phyloP scores from a whole-genome alignment of 1,140 invertebrate species.

The Drosophila sechellia region DNA sequence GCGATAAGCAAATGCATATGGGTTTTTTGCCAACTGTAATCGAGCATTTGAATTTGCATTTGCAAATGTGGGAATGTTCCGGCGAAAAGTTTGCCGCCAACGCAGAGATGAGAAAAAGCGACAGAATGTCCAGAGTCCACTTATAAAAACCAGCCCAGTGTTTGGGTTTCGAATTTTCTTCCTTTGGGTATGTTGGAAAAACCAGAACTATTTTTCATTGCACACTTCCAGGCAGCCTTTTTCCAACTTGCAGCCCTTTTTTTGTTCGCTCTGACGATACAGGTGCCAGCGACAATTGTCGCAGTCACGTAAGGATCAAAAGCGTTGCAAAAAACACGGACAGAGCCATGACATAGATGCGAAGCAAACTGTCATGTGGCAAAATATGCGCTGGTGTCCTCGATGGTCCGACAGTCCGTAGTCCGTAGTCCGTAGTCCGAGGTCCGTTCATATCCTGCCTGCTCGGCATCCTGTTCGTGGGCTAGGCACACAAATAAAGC shows the following conservation, averaged over 20 bases:
- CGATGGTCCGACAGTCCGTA: constrained; percentile 9
- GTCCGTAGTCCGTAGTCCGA: constrained; percentile 20
- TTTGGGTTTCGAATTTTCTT: neutral
- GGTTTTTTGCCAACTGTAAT: constrained; percentile 53
- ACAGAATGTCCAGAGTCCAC: constrained; percentile 22
- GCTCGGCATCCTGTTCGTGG: constrained; percentile 53
- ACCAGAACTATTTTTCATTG: neutral
- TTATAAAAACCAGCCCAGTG: neutral
- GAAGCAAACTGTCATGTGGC: constrained; percentile 56
- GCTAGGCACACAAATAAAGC: constrained; percentile 56
- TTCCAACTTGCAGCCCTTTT: too few species aligned
- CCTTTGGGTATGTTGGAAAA: neutral
- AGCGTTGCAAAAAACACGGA: constrained; percentile 34
- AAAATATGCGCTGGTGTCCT: constrained; percentile 49
- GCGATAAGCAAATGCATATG: constrained; percentile 68
- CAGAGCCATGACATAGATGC: constrained; percentile 40
- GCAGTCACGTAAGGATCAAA: constrained; percentile 66
- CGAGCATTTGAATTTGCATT: constrained; percentile 74
- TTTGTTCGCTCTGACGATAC: constrained; percentile 13
- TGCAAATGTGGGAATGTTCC: constrained; percentile 22
- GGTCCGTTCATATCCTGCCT: constrained; percentile 68
- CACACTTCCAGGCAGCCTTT: neutral
- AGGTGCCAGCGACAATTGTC: constrained; percentile 71
- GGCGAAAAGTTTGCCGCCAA: constrained; percentile 53
- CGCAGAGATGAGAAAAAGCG: constrained; percentile 22